Conservation (phyloP, 2,797 vertebrate species). For the Zenarchopterus dispar region DNA sequence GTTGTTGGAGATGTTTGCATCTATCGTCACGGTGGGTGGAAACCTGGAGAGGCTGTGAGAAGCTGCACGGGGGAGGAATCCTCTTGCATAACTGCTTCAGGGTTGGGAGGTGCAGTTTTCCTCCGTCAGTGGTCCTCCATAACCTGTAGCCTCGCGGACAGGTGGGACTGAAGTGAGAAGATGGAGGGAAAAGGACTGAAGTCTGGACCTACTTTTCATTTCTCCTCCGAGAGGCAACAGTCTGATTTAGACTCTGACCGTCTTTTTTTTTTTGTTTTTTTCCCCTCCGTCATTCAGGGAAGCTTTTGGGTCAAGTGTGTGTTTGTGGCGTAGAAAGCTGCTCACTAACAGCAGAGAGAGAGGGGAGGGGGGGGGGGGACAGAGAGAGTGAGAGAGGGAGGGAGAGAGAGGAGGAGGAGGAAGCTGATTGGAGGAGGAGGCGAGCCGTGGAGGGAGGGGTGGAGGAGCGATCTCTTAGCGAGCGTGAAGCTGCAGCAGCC, state of each 20-base stretch:
- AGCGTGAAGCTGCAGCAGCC: constrained; percentile 83
- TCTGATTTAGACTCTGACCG: constrained; percentile 39
- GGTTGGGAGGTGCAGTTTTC: too few species aligned
- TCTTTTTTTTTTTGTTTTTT: constrained; percentile 1
- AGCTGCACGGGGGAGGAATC: neutral
- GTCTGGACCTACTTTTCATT: neutral
- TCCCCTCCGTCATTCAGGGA: constrained; percentile 77
- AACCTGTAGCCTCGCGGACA: neutral
- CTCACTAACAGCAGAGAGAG: constrained; percentile 61
- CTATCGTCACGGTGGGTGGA: constrained; percentile 34
- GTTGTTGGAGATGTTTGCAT: neutral
- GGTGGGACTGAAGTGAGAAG: neutral
- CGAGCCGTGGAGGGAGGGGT: constrained; percentile 67
- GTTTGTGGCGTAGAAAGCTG: constrained; percentile 61
- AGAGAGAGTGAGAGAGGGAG: constrained; percentile 43
- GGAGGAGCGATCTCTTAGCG: constrained; percentile 71
- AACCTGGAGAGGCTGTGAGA: constrained; percentile 15
- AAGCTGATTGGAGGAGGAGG: constrained; percentile 70
- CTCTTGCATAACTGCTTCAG: neutral
- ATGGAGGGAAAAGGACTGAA: constrained; percentile 1
- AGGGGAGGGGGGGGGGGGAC: constrained; percentile 22
- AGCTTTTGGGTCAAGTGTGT: constrained; percentile 90
- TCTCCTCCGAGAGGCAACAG: constrained; percentile 6
- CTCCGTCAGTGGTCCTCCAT: too few species aligned
- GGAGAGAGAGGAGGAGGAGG: constrained; percentile 48